These are phyloP conservation scores for Uria aalge DNA, from an alignment of 2,113 vertebrate genomes.

Conservation along the genomic window DNA sequence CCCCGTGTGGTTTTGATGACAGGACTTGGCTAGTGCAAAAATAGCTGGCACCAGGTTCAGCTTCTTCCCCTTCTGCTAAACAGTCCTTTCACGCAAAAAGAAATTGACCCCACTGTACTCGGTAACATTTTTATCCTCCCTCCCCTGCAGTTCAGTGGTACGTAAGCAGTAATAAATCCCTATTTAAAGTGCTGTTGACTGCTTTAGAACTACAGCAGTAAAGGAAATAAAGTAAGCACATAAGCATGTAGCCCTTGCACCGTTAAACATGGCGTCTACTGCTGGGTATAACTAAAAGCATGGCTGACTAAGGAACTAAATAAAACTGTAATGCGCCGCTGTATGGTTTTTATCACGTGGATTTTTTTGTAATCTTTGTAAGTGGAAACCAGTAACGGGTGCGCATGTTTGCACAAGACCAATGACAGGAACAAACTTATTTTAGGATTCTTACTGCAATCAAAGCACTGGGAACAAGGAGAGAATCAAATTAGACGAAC, in stretches of 20 bases:
- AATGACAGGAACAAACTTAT: background rate
- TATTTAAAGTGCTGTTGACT: constrained; percentile 40
- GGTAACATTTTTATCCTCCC: background rate
- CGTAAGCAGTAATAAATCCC: background rate
- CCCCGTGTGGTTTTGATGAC: background rate
- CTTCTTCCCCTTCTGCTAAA: background rate
- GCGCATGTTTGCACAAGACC: background rate
- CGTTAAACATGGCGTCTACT: background rate
- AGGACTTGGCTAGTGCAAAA: background rate
- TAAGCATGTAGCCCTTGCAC: constrained; percentile 13
- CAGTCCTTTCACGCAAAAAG: background rate
- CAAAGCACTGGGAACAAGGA: background rate
- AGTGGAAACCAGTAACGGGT: background rate
- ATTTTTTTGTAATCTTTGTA: background rate
- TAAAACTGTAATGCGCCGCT: background rate
- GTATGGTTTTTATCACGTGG: background rate
- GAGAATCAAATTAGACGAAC: background rate
- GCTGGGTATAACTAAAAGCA: background rate
- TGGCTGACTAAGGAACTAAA: constrained; percentile 22
- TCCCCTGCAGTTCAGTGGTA: constrained; percentile 3
- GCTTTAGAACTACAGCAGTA: constrained; percentile 35
- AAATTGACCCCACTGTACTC: background rate
- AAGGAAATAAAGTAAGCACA: constrained; percentile 51
- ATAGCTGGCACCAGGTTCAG: background rate
- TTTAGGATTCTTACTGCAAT: background rate